Base-by-base conservation (phyloP, 2,797 vertebrate species). In the Sebastes hubbsi region DNA sequence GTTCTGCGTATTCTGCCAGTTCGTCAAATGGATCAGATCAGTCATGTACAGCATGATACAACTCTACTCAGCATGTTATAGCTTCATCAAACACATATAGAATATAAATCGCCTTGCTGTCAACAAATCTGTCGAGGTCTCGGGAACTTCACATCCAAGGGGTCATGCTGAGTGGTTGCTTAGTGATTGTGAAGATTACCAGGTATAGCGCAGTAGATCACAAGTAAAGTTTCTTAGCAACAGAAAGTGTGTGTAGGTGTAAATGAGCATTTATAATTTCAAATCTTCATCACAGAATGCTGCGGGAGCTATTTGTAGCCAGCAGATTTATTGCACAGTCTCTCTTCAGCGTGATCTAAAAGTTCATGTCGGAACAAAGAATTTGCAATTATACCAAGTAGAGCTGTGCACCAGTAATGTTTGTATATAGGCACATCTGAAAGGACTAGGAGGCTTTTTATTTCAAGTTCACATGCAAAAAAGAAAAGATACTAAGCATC, bases 151-250 rank as follows among this genome's bases (percentile, higher is more conserved):
- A 54, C 14, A 30, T 56, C 54, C 60, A 12, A 4, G 38, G 38
- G 68, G 74, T 80, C 64, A 76, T 25, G 55, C 32, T 61, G 64
- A 83, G 72, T 58, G 66, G 87, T 88, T 90, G 79, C 84, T 83
- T 84, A 86, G 86, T 78, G 75, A 91, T 85, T 81, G 75, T 61
- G 49, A 71, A 81, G 73, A 84, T 84, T 72, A 83, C 38, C 78
- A 67, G 76, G 84, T 54, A n/a, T 85, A 85, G 32, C 70, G 70
- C 14, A 7, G 63, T 69, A 55, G 66, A 67, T 79, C 68, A 63
- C 59, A 81, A 85, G 67, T 85, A 66, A 88, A 80, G 84, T 91
- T 81, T 79, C 87, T 90, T 84, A 90, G 92, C 91, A 92, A 91
- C 90, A 88, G 80, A 69, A 71, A 83, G 6, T 79, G 49, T 81